A percentile compares a stretch with the other conserved stretches of the same genome.
phyloP scores from a whole-genome alignment of 2,113 vertebrate genomes.

The Ivindomyrus marchei region DNA sequence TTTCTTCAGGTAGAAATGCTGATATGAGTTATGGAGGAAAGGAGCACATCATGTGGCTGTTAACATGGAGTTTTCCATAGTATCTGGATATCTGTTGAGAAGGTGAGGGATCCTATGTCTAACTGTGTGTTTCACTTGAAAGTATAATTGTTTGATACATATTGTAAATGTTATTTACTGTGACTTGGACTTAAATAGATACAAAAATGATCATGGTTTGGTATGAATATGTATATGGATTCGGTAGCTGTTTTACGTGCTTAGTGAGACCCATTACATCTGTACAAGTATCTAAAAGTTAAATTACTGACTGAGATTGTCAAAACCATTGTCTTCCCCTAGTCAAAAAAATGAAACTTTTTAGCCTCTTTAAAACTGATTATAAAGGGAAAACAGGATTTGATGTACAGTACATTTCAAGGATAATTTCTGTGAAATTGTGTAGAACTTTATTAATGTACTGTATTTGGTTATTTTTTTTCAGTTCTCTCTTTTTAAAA shows the following conservation, averaged over 20 bases:
- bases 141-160: conserved; percentile 9
- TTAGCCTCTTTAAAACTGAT: not conserved
- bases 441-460: conserved; percentile 38
- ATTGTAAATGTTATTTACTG: conserved; percentile 19
- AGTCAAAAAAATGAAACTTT: not conserved
- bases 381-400: not conserved
- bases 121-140: conserved; percentile 8
- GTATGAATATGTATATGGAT: conserved; percentile 12
- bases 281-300: conserved; percentile 2
- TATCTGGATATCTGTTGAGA: not conserved
- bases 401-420: conserved; percentile 26
- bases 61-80: not conserved
- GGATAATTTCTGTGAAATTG: conserved; percentile 53
- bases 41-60: not conserved
- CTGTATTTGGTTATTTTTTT: conserved; percentile 27
- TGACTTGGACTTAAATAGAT: not conserved
- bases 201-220: not conserved
- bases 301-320: conserved; percentile 4
- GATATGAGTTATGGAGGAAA: not conserved
- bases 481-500: conserved; percentile 42
- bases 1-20: not conserved
- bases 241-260: not conserved
- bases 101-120: not conserved
- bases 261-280: not conserved
- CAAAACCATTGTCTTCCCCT: not conserved